Evolutionary conservation across 2,888 invertebrate genomes (phyloP).

Genomic region (Calliopum simillimum): DNA sequence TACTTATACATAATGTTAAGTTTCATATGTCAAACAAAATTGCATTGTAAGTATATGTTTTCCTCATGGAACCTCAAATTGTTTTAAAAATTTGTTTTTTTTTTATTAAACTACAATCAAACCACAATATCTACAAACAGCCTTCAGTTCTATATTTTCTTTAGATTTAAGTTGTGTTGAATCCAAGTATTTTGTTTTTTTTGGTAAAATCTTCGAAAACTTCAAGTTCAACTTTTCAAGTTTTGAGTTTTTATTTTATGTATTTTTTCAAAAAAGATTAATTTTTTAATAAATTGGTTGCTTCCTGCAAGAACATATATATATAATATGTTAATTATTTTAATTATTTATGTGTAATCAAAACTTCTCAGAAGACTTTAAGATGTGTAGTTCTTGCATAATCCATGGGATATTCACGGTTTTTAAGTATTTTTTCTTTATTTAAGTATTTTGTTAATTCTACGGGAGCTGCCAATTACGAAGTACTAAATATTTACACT

Average conservation of each 20-base stretch:
- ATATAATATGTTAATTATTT: too few relatives aligned
- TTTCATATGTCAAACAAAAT: background rate
- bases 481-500: slow-evolving; percentile 2
- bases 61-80: too few relatives aligned
- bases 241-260: slow-evolving; percentile 26
- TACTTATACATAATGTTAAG: too few relatives aligned
- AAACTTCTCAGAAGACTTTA: too few relatives aligned
- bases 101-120: slow-evolving; percentile 51
- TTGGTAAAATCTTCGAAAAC: slow-evolving; percentile 31
- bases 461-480: slow-evolving; percentile 24
- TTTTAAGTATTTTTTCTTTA: too few relatives aligned
- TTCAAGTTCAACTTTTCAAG: slow-evolving; percentile 32
- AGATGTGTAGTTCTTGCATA: too few relatives aligned
- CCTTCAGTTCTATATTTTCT: slow-evolving; percentile 64
- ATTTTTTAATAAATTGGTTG: too few relatives aligned
- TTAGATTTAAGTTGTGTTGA: slow-evolving; percentile 35
- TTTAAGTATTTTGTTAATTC: background rate
- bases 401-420: too few relatives aligned
- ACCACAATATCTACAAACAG: slow-evolving; percentile 64
- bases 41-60: slow-evolving; percentile 32
- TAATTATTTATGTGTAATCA: too few relatives aligned
- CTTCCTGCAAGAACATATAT: too few relatives aligned
- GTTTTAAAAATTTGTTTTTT: too few relatives aligned
- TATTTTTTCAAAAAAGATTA: background rate
- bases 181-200: slow-evolving; percentile 41